These are phyloP conservation scores for Drosophila lacicola DNA, from an alignment of 2,888 invertebrate genomes.

Conservation along the genomic window DNA sequence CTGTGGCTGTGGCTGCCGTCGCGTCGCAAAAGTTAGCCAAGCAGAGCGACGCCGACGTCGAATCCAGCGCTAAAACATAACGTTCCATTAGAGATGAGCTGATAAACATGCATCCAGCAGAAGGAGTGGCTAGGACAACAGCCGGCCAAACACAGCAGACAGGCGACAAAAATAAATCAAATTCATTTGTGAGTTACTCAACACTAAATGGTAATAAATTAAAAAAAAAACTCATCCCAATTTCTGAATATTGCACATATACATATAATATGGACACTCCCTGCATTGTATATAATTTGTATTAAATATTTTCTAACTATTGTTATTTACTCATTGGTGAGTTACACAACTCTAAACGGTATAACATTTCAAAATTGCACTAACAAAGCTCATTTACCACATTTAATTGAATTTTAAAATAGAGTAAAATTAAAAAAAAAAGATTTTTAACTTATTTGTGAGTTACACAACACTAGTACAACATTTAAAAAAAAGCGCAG, in stretches of 20 bases:
- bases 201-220: not conserved
- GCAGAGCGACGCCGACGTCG: conserved; percentile 13
- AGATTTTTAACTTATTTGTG: conserved; percentile 11
- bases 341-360: too few species aligned
- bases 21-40: conserved; percentile 58
- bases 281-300: too few species aligned
- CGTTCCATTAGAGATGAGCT: conserved; percentile 79
- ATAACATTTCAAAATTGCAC: too few species aligned
- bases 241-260: too few species aligned
- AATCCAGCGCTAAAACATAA: conserved; percentile 60
- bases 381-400: too few species aligned
- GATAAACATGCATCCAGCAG: conserved; percentile 61
- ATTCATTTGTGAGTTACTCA: not conserved
- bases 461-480: too few species aligned
- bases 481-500: too few species aligned
- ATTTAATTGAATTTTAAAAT: not conserved
- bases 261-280: too few species aligned
- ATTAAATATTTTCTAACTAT: too few species aligned
- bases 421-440: conserved; percentile 6
- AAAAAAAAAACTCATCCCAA: too few species aligned
- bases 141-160: conserved; percentile 7
- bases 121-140: not conserved
- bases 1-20: conserved; percentile 24
- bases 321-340: too few species aligned
- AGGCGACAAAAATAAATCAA: conserved; percentile 16